phyloP scores from a whole-genome alignment of 2,888 invertebrate species.

The Octonoba sinensis region DNA sequence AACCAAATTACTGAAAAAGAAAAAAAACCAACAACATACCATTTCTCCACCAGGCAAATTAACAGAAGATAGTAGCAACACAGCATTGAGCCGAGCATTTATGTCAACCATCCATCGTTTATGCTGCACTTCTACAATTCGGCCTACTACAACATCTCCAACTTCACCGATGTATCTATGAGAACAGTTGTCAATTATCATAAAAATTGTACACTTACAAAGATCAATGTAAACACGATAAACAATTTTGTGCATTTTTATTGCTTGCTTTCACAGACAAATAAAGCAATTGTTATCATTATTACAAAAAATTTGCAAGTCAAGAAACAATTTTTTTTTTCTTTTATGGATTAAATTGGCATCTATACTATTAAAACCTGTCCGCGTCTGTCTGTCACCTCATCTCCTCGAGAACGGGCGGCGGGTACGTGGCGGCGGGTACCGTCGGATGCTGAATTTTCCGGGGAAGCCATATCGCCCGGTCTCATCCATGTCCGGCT shows the following conservation, averaged over 20 bases:
- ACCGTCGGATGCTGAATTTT: no score
- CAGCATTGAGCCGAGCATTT: slow-evolving; percentile 87
- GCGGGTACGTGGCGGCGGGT: no score
- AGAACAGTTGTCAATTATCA: slow-evolving; percentile 18
- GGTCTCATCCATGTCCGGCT: no score
- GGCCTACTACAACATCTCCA: slow-evolving; percentile 95
- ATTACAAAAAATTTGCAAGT: no score
- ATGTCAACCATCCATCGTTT: slow-evolving; percentile 96
- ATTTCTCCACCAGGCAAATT: slow-evolving; percentile 96
- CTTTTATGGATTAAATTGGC: no score
- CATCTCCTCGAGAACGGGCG: no score
- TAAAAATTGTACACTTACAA: background rate
- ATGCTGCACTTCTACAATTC: slow-evolving; percentile 84
- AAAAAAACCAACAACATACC: no score
- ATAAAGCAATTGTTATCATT: no score
- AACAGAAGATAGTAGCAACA: slow-evolving; percentile 89
- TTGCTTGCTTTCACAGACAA: background rate
- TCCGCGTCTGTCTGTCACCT: no score
- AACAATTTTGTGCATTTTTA: background rate
- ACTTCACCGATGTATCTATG: slow-evolving; percentile 80
- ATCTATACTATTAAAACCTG: no score
- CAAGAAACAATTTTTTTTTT: no score
- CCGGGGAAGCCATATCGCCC: no score
- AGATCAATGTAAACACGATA: background rate
- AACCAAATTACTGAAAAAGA: slow-evolving; percentile 24